phyloP scores from a whole-genome alignment of 2,113 vertebrate genomes.

The Pomatostomus ruficeps region DNA sequence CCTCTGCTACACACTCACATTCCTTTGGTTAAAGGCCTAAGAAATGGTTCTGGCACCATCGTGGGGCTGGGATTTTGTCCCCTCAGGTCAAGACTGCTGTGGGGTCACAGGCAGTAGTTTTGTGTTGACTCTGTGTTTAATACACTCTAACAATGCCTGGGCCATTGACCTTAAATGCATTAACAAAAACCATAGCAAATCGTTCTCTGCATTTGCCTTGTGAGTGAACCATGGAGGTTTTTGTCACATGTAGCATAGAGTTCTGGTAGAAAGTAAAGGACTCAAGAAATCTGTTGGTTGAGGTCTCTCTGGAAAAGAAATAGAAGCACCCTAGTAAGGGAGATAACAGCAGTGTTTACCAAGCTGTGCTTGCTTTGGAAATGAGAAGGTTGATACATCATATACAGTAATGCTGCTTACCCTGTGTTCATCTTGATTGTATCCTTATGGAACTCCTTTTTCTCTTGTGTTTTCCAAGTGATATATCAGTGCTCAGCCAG shows the following conservation, averaged over 20 bases:
- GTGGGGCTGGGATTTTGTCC: background rate
- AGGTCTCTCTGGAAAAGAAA: background rate
- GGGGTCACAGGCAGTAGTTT: background rate
- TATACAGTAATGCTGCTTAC: background rate
- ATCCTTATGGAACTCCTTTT: background rate
- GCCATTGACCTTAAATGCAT: background rate
- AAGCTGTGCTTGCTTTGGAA: background rate
- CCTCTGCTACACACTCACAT: background rate
- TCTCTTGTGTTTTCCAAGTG: constrained; percentile 21
- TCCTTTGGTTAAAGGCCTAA: background rate
- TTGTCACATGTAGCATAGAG: background rate
- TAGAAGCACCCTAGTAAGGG: background rate
- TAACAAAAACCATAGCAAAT: too few species aligned
- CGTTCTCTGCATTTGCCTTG: background rate
- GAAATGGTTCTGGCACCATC: background rate
- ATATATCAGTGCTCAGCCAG: constrained; percentile 62
- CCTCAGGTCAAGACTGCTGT: background rate
- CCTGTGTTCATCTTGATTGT: background rate
- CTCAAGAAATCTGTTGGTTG: background rate
- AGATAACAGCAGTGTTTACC: background rate
- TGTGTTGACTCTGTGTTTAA: background rate
- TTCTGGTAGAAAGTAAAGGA: background rate
- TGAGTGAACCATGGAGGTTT: background rate
- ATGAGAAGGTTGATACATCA: background rate
- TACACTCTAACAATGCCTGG: background rate